Conservation (phyloP, 2,113 vertebrate genomes). For the Erythrocercus mccallii region DNA sequence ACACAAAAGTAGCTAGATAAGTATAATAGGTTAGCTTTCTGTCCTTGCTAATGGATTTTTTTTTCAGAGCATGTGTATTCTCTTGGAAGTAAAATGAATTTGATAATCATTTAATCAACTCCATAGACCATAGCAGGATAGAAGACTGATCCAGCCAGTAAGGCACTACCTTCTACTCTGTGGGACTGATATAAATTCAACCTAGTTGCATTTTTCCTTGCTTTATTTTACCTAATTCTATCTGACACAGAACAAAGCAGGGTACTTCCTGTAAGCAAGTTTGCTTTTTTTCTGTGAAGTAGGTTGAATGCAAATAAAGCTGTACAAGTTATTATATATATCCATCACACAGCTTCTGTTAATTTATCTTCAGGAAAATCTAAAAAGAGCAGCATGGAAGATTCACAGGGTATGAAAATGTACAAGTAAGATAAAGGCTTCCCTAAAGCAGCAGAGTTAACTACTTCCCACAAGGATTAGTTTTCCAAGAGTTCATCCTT, state of each 20-base stretch:
- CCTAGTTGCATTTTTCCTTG: neutral
- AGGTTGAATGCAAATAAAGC: neutral
- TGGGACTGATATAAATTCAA: neutral
- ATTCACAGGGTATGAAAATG: neutral
- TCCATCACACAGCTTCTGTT: neutral
- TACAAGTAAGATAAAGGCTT: neutral
- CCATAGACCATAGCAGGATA: fast-evolving
- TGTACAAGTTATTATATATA: neutral
- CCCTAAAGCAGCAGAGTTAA: neutral
- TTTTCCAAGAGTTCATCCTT: neutral
- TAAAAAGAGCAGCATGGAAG: neutral
- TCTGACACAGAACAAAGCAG: neutral
- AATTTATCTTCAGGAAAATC: neutral
- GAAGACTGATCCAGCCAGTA: neutral
- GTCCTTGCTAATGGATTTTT: fast-evolving
- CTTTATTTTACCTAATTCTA: neutral
- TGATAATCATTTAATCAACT: neutral
- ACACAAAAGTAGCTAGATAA: neutral
- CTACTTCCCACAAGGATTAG: neutral
- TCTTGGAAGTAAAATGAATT: neutral
- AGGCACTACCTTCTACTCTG: neutral
- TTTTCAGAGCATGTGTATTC: fast-evolving
- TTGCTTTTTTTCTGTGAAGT: neutral
- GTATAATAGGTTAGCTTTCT: neutral
- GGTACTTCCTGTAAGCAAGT: neutral